A percentile compares a stretch with the other conserved stretches of the same genome.
phyloP scores from a whole-genome alignment of 2,797 vertebrate species.

The Peromyscus eremicus region DNA sequence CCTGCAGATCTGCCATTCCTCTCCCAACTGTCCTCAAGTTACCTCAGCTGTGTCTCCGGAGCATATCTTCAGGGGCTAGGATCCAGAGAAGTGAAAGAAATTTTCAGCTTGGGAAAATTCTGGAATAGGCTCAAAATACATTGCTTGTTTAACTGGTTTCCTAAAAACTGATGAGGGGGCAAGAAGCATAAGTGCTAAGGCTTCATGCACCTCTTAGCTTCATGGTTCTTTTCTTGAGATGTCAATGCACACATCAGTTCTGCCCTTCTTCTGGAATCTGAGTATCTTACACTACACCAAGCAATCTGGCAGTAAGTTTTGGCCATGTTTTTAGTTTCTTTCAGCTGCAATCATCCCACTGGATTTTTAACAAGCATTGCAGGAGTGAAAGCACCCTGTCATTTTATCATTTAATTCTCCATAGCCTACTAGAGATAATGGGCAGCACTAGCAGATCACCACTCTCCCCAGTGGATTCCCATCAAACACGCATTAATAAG shows the following conservation, averaged over 20 bases:
- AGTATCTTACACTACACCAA: not conserved
- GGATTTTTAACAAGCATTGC: constrained; percentile 57
- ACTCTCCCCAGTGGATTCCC: not conserved
- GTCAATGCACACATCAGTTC: constrained; percentile 49
- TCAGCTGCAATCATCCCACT: constrained; percentile 24
- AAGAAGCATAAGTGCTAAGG: not conserved
- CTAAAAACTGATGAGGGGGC: not conserved
- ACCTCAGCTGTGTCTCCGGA: not conserved
- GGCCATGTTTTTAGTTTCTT: constrained; percentile 65
- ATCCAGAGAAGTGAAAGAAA: not conserved
- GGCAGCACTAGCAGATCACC: not conserved
- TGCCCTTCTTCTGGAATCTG: constrained; percentile 47
- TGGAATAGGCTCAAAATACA: not conserved
- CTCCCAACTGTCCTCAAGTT: not conserved
- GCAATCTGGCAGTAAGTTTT: constrained; percentile 15
- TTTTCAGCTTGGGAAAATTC: not conserved
- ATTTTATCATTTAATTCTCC: constrained; percentile 56
- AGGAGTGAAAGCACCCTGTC: not conserved
- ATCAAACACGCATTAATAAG: not conserved
- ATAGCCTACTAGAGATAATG: not conserved
- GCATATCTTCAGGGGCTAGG: not conserved
- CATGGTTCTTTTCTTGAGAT: not conserved
- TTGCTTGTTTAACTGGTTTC: not conserved
- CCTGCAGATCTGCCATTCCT: not conserved
- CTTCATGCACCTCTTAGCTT: not conserved